Base-by-base conservation (phyloP, 2,888 invertebrate genomes). In the Piscicola geometra region DNA sequence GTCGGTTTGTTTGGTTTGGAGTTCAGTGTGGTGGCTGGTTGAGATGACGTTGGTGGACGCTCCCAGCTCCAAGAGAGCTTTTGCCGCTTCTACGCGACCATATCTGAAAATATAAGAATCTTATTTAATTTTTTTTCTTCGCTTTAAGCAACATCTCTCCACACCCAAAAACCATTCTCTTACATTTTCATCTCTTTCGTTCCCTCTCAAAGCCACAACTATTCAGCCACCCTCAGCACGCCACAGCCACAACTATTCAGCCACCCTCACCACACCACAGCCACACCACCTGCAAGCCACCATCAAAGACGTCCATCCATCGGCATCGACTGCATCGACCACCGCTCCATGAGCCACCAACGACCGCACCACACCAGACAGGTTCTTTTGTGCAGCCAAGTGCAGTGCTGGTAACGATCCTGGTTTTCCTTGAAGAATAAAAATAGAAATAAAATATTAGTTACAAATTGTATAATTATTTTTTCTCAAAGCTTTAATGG, bases 271-370 rank as follows among this genome's bases (percentile, higher is more conserved):
- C 50, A 15, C 21, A 18, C 60, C 9, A 56, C 60, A 56, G 25
- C 21, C 60, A 56, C n/a, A 25, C 25, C n/a, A 56, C 76, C 80
- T 79, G 60, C 78, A 77, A 28, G 81, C 80, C 64, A 80, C 80
- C 75, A 81, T 78, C 12, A 81, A 75, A 1, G 81, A 80, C 1
- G 80, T 77, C 79, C 80, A 81, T 1, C 78, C 80, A 30, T 79
- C 79, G 25, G 76, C 77, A 71, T 81, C 81, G n/a, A 72, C 52
- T 18, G 76, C 68, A 70, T 81, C 78, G 30, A 81, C 76, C 21
- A 75, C 41, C 9, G 78, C 79, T 32, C 79, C 78, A 47, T 78
- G 77, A 33, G 74, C 56, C n/a, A 81, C 70, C 35, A 81, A 60
- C 25, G 76, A 30, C n/a, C 78, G 78, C 0, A 80, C 78, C 30